Base-by-base conservation (phyloP, 1,140 invertebrate species). In the Atta colombica region DNA sequence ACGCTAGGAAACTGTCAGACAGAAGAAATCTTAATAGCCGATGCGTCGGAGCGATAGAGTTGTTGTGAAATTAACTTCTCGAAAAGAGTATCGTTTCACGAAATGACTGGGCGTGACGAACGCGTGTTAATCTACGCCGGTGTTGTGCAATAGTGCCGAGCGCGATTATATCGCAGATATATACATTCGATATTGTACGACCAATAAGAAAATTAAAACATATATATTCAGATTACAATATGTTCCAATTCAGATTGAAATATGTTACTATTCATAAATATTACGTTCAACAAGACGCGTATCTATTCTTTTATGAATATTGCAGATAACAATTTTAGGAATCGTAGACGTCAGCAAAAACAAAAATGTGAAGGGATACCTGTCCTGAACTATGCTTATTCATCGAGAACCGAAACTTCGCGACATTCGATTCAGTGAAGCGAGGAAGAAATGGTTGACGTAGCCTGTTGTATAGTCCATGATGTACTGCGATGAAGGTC, bases 51-150 rank as follows among this genome's bases (percentile, higher is more conserved):
- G 82, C 82, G 82, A 85, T 85, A 77, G 72, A 63, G 74, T 35
- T 61, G 60, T 78, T 35, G 61, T 68, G 25, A 66, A 85, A 85
- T 85, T 77, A 85, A 85, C 74, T 78, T 53, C 74, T 85, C 74
- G 82, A 77, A 85, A 77, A 53, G 51, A 85, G 60, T 66, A 78
- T 74, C 82, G 74, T 85, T 85, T 85, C 49, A 68, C 63, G 82
- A 78, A 85, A 85, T 85, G 61, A 85, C 82, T 85, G 82, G 74
- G 82, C 82, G 82, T 85, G 74, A 85, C 82, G 82, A 74, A 78
- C 74, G 82, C 72, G 51, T 85, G 71, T 78, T 66, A 78, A 55
- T 77, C 82, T 66, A 65, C 28, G 49, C 21, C 60, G 74, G 1
- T 55, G 31, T 77, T 85, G 61, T 45, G 82, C 65, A 85, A 85